Evolutionary conservation across 2,888 invertebrate genomes (phyloP).

Genomic region (Leucophora obtusa): DNA sequence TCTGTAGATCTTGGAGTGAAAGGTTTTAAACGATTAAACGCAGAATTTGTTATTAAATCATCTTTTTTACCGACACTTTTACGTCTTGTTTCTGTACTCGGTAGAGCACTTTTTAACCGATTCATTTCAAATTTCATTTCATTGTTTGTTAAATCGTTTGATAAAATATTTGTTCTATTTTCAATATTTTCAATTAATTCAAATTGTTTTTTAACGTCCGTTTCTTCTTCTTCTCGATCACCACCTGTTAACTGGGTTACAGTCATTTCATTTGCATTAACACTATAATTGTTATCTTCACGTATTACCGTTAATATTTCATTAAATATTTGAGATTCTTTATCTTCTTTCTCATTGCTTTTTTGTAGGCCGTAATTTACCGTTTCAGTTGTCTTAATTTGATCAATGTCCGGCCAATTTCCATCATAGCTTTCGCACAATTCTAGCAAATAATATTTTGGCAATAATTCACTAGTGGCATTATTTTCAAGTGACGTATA

Average conservation of each 20-base stretch:
- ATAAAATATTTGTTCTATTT: conserved; percentile 23
- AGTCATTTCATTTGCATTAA: conserved; percentile 10
- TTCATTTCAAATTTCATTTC: conserved; percentile 74
- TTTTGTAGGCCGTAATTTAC: not conserved
- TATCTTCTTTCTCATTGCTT: conserved; percentile 7
- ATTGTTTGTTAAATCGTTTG: conserved; percentile 21
- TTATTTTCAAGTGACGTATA: conserved; percentile 47
- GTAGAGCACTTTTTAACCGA: conserved; percentile 60
- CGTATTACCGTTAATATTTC: conserved; percentile 3
- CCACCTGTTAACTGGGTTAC: conserved; percentile 1
- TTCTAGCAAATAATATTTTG: conserved; percentile 42
- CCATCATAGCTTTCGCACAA: conserved; percentile 12
- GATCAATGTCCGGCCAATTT: conserved; percentile 45
- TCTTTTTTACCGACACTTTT: conserved; percentile 34
- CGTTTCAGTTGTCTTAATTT: conserved; percentile 2
- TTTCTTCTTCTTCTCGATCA: conserved; percentile 11
- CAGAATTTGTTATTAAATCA: not conserved
- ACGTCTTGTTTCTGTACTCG: conserved; percentile 57
- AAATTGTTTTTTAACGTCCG: conserved; percentile 7
- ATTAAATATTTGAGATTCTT: not conserved
- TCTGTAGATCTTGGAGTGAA: not conserved
- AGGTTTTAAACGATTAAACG: not conserved
- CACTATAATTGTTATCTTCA: not conserved
- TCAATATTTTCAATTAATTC: conserved; percentile 10
- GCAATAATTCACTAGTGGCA: conserved; percentile 50